Conservation (phyloP, 2,797 vertebrate genomes). For the Nyctalus aviator region DNA sequence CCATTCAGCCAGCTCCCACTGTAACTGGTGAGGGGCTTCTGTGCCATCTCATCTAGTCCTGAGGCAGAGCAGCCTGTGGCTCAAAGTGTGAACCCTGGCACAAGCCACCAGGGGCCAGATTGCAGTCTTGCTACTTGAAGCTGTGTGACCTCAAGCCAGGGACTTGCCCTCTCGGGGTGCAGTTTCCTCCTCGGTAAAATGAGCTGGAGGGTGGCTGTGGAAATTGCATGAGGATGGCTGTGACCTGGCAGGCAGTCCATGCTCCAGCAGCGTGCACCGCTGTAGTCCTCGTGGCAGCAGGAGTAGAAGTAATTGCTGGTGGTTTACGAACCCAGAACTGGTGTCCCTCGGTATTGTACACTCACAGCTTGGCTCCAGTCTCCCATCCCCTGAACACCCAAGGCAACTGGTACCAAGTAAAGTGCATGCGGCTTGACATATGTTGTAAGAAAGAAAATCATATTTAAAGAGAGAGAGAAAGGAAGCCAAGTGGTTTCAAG, state of each 20-base stretch:
- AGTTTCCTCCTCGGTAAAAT: neutral
- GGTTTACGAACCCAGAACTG: neutral
- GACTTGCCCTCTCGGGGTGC: neutral
- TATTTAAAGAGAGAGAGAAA: neutral
- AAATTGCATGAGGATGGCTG: neutral
- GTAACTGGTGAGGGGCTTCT: neutral
- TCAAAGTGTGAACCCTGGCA: neutral
- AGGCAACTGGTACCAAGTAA: neutral
- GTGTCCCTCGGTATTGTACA: neutral
- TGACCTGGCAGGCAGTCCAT: neutral
- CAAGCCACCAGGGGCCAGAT: neutral
- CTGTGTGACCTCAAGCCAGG: neutral
- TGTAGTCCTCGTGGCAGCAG: rapidly evolving
- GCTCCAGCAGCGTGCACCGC: rapidly evolving
- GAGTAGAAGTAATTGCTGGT: neutral
- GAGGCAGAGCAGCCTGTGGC: neutral
- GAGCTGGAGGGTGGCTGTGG: neutral
- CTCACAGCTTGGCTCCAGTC: neutral
- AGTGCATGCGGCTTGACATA: neutral
- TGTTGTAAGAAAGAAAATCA: neutral
- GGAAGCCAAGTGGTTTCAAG: neutral
- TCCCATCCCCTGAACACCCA: neutral
- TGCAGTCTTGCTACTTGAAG: neutral
- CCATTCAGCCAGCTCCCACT: neutral
- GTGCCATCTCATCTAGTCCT: neutral